Evolutionary conservation across 2,113 vertebrate species (phyloP).

Genomic region (Anolis carolinensis): DNA sequence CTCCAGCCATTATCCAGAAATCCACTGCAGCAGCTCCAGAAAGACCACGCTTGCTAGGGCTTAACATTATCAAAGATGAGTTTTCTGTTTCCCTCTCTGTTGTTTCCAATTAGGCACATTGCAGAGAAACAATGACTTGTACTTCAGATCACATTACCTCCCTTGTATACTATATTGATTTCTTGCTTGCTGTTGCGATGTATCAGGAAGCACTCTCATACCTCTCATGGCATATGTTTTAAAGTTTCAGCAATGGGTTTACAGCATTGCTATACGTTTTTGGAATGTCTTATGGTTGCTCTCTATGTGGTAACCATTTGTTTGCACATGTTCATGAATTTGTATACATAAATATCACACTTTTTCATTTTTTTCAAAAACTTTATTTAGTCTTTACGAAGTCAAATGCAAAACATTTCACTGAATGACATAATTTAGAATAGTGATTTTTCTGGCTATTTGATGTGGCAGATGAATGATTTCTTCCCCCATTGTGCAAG

Average conservation of each 20-base stretch:
- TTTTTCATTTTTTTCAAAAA: not conserved
- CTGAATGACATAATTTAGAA: too few relatives aligned
- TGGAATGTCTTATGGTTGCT: not conserved
- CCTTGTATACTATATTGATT: conserved; percentile 17
- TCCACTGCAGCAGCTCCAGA: not conserved
- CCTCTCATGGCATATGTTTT: not conserved
- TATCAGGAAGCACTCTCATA: not conserved
- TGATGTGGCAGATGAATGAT: too few relatives aligned
- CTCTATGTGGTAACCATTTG: not conserved
- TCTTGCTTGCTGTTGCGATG: not conserved
- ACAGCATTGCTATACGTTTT: too few relatives aligned
- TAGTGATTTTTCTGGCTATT: too few relatives aligned
- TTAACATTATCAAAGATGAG: not conserved
- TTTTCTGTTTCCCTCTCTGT: not conserved
- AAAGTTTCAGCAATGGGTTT: not conserved
- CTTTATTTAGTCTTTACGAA: not conserved
- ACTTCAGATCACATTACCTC: conserved; percentile 1
- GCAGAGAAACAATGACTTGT: not conserved
- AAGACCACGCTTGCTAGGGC: not conserved
- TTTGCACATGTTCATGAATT: not conserved
- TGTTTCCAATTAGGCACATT: not conserved
- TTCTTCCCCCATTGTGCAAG: too few relatives aligned
- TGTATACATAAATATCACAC: conserved; percentile 7
- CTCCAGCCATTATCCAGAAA: not conserved
- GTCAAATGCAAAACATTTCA: too few relatives aligned